A percentile compares a stretch with the other conserved stretches of the same genome.
phyloP scores from a whole-genome alignment of 1,140 invertebrate genomes.

The Diabrotica virgifera region DNA sequence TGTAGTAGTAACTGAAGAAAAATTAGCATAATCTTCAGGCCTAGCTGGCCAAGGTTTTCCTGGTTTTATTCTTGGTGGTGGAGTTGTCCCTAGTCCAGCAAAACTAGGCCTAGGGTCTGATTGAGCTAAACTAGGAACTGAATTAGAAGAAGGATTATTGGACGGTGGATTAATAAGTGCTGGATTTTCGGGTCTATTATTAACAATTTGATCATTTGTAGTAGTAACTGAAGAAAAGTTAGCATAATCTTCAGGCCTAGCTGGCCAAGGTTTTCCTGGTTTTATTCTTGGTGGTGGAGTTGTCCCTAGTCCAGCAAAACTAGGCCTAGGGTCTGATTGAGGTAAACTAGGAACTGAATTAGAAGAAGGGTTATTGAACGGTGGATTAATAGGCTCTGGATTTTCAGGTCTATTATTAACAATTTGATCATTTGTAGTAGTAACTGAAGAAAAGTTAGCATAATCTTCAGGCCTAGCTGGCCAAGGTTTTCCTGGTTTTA shows the following conservation, averaged over 20 bases:
- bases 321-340: conserved; percentile 6
- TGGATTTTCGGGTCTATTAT: not conserved
- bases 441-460: not conserved
- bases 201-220: no score
- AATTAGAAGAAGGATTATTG: no score
- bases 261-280: not conserved
- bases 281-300: not conserved
- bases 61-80: no score
- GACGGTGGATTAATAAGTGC: no score
- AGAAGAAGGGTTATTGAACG: no score
- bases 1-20: no score
- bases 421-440: not conserved
- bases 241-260: not conserved
- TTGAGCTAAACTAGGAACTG: no score
- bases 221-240: no score
- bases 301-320: conserved; percentile 13
- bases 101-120: no score
- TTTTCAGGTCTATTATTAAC: not conserved
- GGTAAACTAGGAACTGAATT: not conserved
- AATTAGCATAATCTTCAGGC: not conserved
- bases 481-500: conserved; percentile 16
- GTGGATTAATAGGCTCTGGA: not conserved
- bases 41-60: conserved; percentile 1
- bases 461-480: conserved; percentile 10
- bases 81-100: no score